Base-by-base conservation (phyloP, 2,888 invertebrate genomes). In the Prosopocoilus inquinatus region DNA sequence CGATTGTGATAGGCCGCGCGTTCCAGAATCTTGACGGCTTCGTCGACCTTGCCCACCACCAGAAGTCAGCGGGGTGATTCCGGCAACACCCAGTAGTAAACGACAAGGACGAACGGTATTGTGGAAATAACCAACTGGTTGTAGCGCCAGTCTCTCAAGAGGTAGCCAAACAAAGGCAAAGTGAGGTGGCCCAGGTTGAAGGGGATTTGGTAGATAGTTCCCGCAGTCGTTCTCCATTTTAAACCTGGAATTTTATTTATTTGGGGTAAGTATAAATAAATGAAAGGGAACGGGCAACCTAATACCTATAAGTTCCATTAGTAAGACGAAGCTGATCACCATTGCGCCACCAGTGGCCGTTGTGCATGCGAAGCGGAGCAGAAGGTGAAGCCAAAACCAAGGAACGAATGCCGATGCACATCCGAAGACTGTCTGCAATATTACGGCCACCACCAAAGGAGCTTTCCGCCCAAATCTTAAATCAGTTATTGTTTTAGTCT, bases 1-100 rank as follows among this genome's bases (percentile, higher is more conserved):
- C 71, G 67, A 63, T 81, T 81, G 44, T 61, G 66, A 61, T 77
- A 81, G 0, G 89, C 89, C 7, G 86, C 88, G 53, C 80, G 79
- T 50, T 82, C 82, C n/a, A 91, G 74, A 1, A 88, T 75, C 33
- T 76, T 70, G 2, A 86, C 77, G 0, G 90, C 86, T 63, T 84
- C 78, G 32, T 84, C 82, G 51, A 82, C 80, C 57, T 80, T 81
- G 0, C 88, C 89, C 1, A 84, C 82, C 8, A 87, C 85, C 41
- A 89, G 80, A 7, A 91, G 77, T 90, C 90, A 91, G 51, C 91
- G 80, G 0, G 91, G 90, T 2, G 90, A 90, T 76, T 91, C 91
- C 0, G 90, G 90, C 51, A 90, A 76, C 5, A 89, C 68, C 83
- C 86, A 88, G 67, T 84, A 85, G 61, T 84, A 88, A 0, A 80